Percentiles rank a stretch among this genome's conserved stretches.
phyloP scores from a whole-genome alignment of 1,140 invertebrate species.

The Camponotus pennsylvanicus region DNA sequence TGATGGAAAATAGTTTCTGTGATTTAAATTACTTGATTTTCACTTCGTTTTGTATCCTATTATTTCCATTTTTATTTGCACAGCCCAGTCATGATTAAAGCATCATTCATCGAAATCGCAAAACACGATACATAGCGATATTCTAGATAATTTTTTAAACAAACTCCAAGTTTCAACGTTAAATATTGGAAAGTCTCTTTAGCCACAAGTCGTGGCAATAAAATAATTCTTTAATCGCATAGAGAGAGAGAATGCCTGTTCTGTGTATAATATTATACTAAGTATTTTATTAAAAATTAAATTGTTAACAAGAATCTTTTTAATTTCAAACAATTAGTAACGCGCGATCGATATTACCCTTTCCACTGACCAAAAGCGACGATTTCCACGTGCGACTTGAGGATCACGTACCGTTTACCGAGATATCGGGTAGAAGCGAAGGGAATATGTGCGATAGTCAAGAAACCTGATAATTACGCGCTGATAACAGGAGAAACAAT shows the following conservation, averaged over 20 bases:
- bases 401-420: constrained; percentile 6
- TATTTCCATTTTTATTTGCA: not conserved
- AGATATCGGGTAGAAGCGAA: not conserved
- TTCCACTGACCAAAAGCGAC: constrained; percentile 60
- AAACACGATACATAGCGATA: constrained; percentile 18
- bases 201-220: not conserved
- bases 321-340: constrained; percentile 4
- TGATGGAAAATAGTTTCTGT: not conserved
- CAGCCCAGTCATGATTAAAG: constrained; percentile 1
- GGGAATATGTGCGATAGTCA: not conserved
- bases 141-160: not conserved
- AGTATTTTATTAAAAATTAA: not conserved
- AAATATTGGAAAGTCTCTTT: not conserved
- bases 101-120: constrained; percentile 26
- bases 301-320: not conserved
- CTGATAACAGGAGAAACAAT: constrained; percentile 35
- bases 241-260: not conserved
- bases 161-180: not conserved
- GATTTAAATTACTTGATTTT: not conserved
- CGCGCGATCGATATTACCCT: constrained; percentile 4
- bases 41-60: not conserved
- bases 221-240: not conserved
- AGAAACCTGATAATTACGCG: constrained; percentile 37
- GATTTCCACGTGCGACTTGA: not conserved
- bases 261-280: not conserved